Conservation (phyloP, 2,888 invertebrate genomes). For the Muschampia plurimacula region DNA sequence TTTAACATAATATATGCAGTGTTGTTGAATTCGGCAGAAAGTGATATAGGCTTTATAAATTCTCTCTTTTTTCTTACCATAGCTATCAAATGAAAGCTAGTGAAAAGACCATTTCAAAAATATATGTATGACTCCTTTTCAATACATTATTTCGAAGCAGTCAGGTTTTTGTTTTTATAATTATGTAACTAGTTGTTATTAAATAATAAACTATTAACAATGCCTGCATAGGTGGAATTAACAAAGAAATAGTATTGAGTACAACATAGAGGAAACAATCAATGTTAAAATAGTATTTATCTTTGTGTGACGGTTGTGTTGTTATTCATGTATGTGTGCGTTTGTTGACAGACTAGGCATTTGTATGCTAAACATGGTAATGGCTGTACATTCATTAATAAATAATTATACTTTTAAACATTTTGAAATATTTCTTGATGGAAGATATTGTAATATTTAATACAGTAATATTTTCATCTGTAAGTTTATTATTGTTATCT, state of each 20-base stretch:
- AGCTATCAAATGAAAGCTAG: too few relatives aligned
- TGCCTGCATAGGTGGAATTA: neutral
- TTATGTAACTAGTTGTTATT: too few relatives aligned
- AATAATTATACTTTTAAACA: neutral
- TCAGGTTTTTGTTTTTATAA: too few relatives aligned
- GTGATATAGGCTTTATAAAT: too few relatives aligned
- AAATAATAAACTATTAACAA: neutral
- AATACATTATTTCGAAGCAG: too few relatives aligned
- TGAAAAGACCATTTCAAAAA: too few relatives aligned
- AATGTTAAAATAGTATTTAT: neutral
- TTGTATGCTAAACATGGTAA: conserved; percentile 8
- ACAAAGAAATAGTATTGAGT: conserved; percentile 6
- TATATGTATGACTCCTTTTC: too few relatives aligned
- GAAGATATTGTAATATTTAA: neutral
- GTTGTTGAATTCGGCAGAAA: too few relatives aligned
- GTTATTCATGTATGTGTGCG: conserved; percentile 2
- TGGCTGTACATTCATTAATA: neutral
- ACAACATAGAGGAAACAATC: neutral
- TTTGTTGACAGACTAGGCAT: conserved; percentile 2
- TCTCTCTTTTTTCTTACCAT: too few relatives aligned
- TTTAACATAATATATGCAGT: too few relatives aligned
- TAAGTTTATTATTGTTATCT: too few relatives aligned
- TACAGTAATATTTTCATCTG: too few relatives aligned
- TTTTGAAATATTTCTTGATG: neutral
- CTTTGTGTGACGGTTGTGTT: neutral